Evolutionary conservation across 2,113 vertebrate species (phyloP).

Genomic region (Oreamnos americanus): DNA sequence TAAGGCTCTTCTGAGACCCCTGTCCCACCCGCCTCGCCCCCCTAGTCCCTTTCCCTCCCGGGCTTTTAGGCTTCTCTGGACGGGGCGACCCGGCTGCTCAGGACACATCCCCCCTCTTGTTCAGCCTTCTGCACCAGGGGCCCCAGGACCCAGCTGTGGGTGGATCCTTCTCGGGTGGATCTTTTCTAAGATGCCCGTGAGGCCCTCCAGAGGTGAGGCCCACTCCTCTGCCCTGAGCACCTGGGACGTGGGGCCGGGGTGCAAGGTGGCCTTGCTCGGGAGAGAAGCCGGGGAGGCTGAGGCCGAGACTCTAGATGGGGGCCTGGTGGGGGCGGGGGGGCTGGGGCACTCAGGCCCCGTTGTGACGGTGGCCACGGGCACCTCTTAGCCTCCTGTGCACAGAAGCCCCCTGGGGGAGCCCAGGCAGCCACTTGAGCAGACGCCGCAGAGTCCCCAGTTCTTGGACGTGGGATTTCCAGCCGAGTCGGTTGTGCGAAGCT

Average conservation of each 20-base stretch:
- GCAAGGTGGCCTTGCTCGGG: background rate
- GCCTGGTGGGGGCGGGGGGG: background rate
- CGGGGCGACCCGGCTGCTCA: fast-evolving
- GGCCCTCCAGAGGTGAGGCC: background rate
- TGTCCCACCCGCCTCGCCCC: fast-evolving
- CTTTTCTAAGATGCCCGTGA: background rate
- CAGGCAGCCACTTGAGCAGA: fast-evolving
- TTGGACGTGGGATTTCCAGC: background rate
- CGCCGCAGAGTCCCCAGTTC: fast-evolving
- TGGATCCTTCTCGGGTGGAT: fast-evolving
- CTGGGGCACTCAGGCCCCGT: fast-evolving
- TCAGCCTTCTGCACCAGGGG: background rate
- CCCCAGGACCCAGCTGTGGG: background rate
- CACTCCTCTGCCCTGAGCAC: background rate
- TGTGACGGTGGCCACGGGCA: fast-evolving
- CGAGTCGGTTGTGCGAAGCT: fast-evolving
- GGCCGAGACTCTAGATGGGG: background rate
- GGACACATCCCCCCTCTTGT: background rate
- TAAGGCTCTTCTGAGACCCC: background rate
- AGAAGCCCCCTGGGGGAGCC: fast-evolving
- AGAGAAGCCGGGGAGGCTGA: fast-evolving
- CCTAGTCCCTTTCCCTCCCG: background rate
- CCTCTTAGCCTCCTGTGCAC: background rate
- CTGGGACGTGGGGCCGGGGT: fast-evolving
- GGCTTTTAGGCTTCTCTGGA: background rate